Base-by-base conservation (phyloP, 2,797 vertebrate species). In the Leptatherina wallacei region DNA sequence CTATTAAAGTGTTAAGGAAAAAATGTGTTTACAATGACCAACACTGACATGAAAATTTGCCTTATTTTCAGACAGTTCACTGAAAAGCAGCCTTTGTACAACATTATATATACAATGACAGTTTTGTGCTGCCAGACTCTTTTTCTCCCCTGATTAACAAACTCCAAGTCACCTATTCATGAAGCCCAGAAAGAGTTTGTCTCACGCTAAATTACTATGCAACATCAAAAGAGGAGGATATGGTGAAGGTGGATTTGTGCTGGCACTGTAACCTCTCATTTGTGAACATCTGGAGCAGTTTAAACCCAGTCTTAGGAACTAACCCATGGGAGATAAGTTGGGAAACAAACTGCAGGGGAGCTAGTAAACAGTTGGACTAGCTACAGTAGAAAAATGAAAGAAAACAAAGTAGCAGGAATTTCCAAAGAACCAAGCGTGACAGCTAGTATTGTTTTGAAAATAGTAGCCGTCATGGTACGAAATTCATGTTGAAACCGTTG, bases 251-350 rank as follows among this genome's bases (percentile, higher is more conserved):
- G 87, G 87, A 87, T 91, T 92, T 85, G 62, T 78, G 75, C 87
- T 89, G 91, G 93, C 83, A 85, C 81, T 6, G 79, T 61, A 87
- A 83, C 88, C 90, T 74, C 68, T 91, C 84, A 91, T 94, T 92
- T 90, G 63, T 67, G 79, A 89, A 94, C 93, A 94, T 95, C 94
- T 94, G 94, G 92, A 90, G 88, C 75, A 89, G 88, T 81, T 94
- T 92, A 92, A 85, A 66, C 77, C 83, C 75, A 80, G 86, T 90
- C 61, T 70, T 61, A 73, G 68, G 80, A 78, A 92, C 88, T 65
- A 87, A 92, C 88, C 86, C 77, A 11, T 83, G 89, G 90, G 91
- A 93, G 82, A 86, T 87, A 73, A 88, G 82, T 85, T 88, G 84
- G 75, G 89, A 92, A 93, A 92, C 79, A 89, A 91, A 84, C 78